phyloP scores from a whole-genome alignment of 2,888 invertebrate genomes.

The Cantharis rustica region DNA sequence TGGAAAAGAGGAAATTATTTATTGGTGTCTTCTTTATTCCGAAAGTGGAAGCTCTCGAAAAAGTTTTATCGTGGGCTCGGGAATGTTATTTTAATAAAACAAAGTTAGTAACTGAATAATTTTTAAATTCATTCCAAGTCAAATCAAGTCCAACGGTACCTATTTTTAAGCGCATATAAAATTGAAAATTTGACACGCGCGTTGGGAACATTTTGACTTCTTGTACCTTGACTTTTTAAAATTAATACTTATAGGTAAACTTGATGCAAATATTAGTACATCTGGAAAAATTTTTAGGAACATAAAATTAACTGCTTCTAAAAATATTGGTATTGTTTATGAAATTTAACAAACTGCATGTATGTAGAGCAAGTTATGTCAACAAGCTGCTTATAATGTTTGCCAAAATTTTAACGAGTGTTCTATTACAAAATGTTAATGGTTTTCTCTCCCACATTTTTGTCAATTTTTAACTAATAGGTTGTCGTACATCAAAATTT shows the following conservation, averaged over 20 bases:
- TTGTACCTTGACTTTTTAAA: not conserved
- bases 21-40: not conserved
- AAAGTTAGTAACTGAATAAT: constrained; percentile 4
- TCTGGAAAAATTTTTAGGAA: not conserved
- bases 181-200: not conserved
- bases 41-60: not conserved
- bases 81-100: constrained; percentile 2
- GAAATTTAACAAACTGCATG: constrained; percentile 13
- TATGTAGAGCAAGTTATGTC: constrained; percentile 11
- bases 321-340: constrained; percentile 22
- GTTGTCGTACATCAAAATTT: not conserved
- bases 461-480: constrained; percentile 3
- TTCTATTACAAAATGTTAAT: not conserved
- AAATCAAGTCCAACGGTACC: not conserved
- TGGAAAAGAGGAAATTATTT: not conserved
- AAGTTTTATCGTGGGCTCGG: not conserved
- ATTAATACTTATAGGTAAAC: not conserved
- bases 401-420: constrained; percentile 6
- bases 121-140: constrained; percentile 3
- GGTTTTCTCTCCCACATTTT: constrained; percentile 1
- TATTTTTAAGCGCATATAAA: not conserved
- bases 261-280: not conserved
- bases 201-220: not conserved
- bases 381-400: constrained; percentile 16
- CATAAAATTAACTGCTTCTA: constrained; percentile 7